These are phyloP conservation scores for Prostheceraeus crozeri DNA, from an alignment of 2,888 invertebrate genomes.

Conservation along the genomic window DNA sequence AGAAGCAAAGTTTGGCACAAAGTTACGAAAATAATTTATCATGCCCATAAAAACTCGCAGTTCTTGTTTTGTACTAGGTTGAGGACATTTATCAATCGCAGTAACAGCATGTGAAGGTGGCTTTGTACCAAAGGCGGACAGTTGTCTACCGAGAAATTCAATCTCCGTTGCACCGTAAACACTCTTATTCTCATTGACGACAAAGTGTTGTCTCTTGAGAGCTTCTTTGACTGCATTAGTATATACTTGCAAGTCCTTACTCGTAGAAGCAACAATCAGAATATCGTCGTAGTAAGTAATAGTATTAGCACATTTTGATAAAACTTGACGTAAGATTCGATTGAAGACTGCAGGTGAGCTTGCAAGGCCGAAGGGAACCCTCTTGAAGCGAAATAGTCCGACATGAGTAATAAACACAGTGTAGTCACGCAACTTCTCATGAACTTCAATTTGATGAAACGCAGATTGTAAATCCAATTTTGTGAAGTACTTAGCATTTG, in stretches of 20 bases:
- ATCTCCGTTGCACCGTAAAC: constrained; percentile 19
- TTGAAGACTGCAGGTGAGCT: constrained; percentile 14
- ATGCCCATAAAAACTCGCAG: constrained; percentile 23
- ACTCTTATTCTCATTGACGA: constrained; percentile 11
- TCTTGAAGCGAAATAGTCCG: no score
- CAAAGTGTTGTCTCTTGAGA: not conserved
- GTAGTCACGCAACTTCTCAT: no score
- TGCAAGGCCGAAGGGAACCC: constrained; percentile 13
- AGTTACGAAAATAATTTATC: constrained; percentile 10
- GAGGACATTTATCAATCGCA: no score
- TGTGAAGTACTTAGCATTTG: no score
- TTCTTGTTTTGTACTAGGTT: constrained; percentile 10
- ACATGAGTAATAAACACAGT: no score
- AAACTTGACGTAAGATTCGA: constrained; percentile 16
- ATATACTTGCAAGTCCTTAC: not conserved
- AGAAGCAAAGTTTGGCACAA: constrained; percentile 8
- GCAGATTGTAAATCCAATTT: no score
- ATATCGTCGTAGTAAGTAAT: constrained; percentile 15
- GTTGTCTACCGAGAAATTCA: constrained; percentile 20
- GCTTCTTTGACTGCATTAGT: constrained; percentile 3
- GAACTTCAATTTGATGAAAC: no score
- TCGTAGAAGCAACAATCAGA: constrained; percentile 25
- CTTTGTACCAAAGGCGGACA: no score
- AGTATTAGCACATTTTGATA: constrained; percentile 11
- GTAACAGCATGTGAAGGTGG: no score